These are phyloP conservation scores for Danionella dracula DNA, from an alignment of 2,797 vertebrate genomes.

Conservation along the genomic window DNA sequence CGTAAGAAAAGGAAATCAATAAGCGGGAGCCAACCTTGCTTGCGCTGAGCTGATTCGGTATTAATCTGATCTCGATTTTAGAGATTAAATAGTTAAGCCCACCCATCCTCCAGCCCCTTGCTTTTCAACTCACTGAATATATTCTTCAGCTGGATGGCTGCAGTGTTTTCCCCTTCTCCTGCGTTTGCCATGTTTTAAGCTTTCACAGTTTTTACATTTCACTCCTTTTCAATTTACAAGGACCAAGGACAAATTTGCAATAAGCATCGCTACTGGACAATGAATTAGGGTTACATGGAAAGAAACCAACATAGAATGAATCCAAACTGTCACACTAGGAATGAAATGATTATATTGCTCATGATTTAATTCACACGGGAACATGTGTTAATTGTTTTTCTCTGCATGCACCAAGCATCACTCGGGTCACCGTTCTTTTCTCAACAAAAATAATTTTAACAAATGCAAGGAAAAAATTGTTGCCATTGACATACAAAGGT, in stretches of 20 bases:
- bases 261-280: not conserved
- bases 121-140: slow-evolving; percentile 33
- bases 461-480: too few species aligned
- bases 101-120: slow-evolving; percentile 29
- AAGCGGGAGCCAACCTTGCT: slow-evolving; percentile 56
- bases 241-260: not conserved
- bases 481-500: too few species aligned
- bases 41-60: slow-evolving; percentile 57
- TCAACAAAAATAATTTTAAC: too few species aligned
- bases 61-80: slow-evolving; percentile 56
- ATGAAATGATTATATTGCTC: not conserved
- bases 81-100: slow-evolving; percentile 64
- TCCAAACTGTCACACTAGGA: not conserved
- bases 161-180: slow-evolving; percentile 4
- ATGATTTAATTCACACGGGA: not conserved
- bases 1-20: slow-evolving; percentile 59
- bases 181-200: not conserved
- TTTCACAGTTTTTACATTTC: not conserved
- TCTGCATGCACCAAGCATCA: too few species aligned
- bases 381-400: too few species aligned
- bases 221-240: not conserved
- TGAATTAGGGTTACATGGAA: not conserved
- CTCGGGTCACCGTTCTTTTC: too few species aligned
- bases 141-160: slow-evolving; percentile 31
- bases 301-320: not conserved